Evolutionary conservation across 2,797 vertebrate species (phyloP).

Genomic region (Periparus ater): DNA sequence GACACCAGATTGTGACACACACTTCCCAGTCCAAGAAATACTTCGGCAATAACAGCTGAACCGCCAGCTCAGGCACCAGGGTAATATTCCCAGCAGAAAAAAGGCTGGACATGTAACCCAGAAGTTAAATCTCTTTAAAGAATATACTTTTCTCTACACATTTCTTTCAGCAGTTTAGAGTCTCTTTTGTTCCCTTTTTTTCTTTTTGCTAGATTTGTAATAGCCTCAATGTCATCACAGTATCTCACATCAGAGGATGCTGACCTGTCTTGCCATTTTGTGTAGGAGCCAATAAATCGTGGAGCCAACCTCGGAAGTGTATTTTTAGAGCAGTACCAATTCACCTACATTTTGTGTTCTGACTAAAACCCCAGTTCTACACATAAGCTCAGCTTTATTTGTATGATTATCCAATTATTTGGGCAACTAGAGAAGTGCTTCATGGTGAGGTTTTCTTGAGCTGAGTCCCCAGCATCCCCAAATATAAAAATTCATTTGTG

Average conservation of each 20-base stretch:
- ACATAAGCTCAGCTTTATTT: not conserved
- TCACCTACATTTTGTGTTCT: constrained; percentile 18
- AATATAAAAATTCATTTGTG: constrained; percentile 16
- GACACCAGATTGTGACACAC: constrained; percentile 61
- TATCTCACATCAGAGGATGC: not conserved
- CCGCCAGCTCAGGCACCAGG: not conserved
- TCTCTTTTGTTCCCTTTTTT: not conserved
- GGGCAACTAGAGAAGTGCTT: not conserved
- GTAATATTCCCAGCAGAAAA: constrained; percentile 1
- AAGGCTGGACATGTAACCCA: constrained; percentile 13
- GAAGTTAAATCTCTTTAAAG: constrained; percentile 29
- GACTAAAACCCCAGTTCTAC: not conserved
- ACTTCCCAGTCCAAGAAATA: constrained; percentile 65
- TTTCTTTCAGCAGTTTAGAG: constrained; percentile 1
- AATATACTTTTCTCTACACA: not conserved
- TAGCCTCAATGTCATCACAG: not conserved
- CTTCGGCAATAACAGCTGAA: constrained; percentile 55
- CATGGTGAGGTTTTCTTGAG: not conserved
- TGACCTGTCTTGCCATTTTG: constrained; percentile 48
- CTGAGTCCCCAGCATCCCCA: not conserved
- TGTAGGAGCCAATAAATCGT: constrained; percentile 18
- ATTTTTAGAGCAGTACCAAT: constrained; percentile 34
- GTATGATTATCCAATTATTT: not conserved
- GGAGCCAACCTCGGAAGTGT: not conserved
- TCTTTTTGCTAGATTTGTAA: not conserved